Evolutionary conservation across 2,113 vertebrate genomes (phyloP).

Genomic region (Perca schrenkii): DNA sequence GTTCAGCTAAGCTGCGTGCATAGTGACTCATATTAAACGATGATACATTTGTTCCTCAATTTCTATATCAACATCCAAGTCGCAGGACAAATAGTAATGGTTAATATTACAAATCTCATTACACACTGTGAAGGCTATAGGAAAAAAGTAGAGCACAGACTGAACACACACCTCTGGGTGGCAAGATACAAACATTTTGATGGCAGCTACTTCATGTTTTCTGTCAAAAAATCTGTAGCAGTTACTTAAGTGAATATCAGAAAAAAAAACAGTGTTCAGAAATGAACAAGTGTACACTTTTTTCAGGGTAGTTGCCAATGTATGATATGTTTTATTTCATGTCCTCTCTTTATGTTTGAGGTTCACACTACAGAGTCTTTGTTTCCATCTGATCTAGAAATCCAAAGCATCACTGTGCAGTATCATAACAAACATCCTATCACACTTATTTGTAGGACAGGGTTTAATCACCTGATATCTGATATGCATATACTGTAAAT

Average conservation of each 20-base stretch:
- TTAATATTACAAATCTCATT: slow-evolving; percentile 97
- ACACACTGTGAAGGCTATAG: slow-evolving; percentile 93
- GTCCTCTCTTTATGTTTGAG: slow-evolving; percentile 9
- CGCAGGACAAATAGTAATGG: slow-evolving; percentile 98
- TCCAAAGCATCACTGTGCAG: slow-evolving; percentile 47
- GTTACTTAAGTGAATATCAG: slow-evolving; percentile 2
- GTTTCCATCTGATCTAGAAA: slow-evolving; percentile 44
- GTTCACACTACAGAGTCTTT: slow-evolving; percentile 18
- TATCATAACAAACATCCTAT: slow-evolving; percentile 33
- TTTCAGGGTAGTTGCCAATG: slow-evolving; percentile 5
- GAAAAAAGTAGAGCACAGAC: slow-evolving; percentile 83
- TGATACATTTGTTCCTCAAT: slow-evolving; percentile 96
- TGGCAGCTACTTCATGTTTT: slow-evolving; percentile 7
- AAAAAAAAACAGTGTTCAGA: slow-evolving; percentile 5
- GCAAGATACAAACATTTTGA: slow-evolving; percentile 48
- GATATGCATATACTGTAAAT: slow-evolving; percentile 54
- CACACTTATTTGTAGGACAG: slow-evolving; percentile 24
- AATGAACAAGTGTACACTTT: slow-evolving; percentile 2
- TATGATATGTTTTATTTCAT: slow-evolving; percentile 3
- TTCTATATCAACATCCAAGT: slow-evolving; percentile 99
- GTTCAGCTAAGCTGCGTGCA: slow-evolving; percentile 99
- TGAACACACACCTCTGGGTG: slow-evolving; percentile 88
- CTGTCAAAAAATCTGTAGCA: not conserved
- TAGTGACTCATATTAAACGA: slow-evolving; percentile 99
- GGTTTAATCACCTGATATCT: slow-evolving; percentile 61